Conservation (phyloP, 2,113 vertebrate genomes). For the Steatornis caripensis region DNA sequence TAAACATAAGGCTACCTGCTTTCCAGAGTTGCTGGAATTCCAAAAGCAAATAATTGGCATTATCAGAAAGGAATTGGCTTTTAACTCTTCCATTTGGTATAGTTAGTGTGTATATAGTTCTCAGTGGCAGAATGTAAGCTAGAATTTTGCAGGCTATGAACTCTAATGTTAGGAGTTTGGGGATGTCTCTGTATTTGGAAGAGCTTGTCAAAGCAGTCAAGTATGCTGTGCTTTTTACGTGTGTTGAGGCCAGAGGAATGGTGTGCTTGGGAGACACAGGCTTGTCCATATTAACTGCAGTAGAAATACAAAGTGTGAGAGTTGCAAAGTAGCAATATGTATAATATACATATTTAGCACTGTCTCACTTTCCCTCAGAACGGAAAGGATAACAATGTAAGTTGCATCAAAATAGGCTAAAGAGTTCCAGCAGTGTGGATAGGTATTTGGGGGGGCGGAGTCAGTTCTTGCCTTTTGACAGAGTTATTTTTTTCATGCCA, state of each 20-base stretch:
- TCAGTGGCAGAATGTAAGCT: background rate
- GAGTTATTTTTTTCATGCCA: background rate
- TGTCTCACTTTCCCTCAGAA: background rate
- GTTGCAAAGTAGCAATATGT: background rate
- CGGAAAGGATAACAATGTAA: background rate
- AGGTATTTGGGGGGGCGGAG: fast-evolving
- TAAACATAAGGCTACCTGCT: background rate
- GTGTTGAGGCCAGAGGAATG: background rate
- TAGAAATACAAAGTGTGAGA: background rate
- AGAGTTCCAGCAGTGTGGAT: background rate
- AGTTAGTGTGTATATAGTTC: background rate
- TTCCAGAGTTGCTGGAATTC: background rate
- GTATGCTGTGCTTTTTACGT: fast-evolving
- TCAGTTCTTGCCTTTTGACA: background rate
- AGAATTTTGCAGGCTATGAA: background rate
- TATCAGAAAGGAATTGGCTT: background rate
- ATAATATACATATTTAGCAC: background rate
- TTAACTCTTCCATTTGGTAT: background rate
- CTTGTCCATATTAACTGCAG: background rate
- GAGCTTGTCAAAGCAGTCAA: background rate
- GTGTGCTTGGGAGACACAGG: background rate
- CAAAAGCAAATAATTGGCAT: background rate
- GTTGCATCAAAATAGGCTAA: background rate
- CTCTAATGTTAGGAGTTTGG: background rate
- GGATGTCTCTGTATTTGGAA: background rate